These are phyloP conservation scores for Diceros bicornis DNA, from an alignment of 2,797 vertebrate genomes.

Conservation along the genomic window DNA sequence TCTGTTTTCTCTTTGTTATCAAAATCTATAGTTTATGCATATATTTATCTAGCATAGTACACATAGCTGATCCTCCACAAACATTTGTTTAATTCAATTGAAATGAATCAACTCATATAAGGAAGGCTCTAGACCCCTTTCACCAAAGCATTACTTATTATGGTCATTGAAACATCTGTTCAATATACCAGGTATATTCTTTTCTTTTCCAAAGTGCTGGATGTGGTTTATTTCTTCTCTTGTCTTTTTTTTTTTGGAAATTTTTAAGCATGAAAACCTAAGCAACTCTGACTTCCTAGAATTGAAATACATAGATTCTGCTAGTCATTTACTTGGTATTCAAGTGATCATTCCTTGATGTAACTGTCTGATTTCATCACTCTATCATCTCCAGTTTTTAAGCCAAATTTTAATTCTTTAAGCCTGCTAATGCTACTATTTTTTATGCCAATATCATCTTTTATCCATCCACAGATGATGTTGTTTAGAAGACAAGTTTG, in stretches of 20 bases:
- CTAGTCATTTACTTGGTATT: constrained; percentile 19
- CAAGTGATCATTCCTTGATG: background rate
- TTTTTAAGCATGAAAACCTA: background rate
- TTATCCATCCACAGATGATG: constrained; percentile 79
- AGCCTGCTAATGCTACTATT: background rate
- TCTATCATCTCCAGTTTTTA: background rate
- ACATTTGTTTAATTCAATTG: background rate
- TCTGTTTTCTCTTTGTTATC: background rate
- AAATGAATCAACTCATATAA: background rate
- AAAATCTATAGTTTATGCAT: background rate
- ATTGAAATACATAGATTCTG: constrained; percentile 20
- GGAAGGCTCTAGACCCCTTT: background rate
- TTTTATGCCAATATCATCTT: constrained; percentile 66
- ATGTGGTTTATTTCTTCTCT: background rate
- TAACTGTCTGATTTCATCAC: constrained; percentile 15
- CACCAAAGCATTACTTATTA: background rate
- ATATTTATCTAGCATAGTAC: background rate
- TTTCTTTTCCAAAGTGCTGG: background rate
- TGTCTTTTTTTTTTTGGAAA: background rate
- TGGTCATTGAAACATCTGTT: background rate
- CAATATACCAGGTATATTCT: background rate
- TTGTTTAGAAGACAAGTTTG: constrained; percentile 87
- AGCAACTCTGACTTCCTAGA: background rate
- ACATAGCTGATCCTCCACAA: background rate
- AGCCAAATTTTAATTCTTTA: constrained; percentile 36